phyloP scores from a whole-genome alignment of 2,797 vertebrate species.

The Apogon talboti region DNA sequence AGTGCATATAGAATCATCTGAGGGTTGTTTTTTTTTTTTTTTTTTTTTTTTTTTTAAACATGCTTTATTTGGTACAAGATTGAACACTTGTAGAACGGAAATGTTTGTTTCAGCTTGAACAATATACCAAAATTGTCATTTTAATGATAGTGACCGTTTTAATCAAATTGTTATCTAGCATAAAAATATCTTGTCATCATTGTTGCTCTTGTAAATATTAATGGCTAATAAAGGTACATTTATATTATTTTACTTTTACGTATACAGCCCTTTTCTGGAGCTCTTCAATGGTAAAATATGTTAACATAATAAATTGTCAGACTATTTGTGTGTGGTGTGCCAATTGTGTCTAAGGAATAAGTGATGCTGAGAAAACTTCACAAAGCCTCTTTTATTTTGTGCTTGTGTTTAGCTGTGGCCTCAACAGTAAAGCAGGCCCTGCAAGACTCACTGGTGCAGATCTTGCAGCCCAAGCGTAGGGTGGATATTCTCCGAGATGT shows the following conservation, averaged over 20 bases:
- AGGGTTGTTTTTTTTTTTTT: too few species aligned
- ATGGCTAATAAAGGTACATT: too few species aligned
- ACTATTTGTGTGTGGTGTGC: background rate
- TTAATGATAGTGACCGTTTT: background rate
- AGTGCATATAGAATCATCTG: too few species aligned
- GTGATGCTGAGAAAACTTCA: background rate
- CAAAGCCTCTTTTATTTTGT: background rate
- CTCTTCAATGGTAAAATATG: background rate
- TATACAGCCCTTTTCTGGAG: background rate
- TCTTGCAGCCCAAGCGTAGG: slow-evolving; percentile 95
- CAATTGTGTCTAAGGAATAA: background rate
- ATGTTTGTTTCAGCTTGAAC: background rate
- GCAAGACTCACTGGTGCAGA: slow-evolving; percentile 97
- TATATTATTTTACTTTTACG: too few species aligned
- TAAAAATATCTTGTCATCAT: too few species aligned
- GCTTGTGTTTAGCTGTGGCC: slow-evolving; percentile 87
- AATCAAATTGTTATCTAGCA: too few species aligned
- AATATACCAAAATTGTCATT: background rate
- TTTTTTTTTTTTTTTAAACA: too few species aligned
- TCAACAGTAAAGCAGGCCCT: slow-evolving; percentile 97
- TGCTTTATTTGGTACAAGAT: background rate
- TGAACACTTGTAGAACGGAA: background rate
- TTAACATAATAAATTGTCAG: background rate
- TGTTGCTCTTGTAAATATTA: too few species aligned
- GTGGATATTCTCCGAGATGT: slow-evolving; percentile 96